phyloP scores from a whole-genome alignment of 92 coral and sea anemone species.

The Metridium senile region DNA sequence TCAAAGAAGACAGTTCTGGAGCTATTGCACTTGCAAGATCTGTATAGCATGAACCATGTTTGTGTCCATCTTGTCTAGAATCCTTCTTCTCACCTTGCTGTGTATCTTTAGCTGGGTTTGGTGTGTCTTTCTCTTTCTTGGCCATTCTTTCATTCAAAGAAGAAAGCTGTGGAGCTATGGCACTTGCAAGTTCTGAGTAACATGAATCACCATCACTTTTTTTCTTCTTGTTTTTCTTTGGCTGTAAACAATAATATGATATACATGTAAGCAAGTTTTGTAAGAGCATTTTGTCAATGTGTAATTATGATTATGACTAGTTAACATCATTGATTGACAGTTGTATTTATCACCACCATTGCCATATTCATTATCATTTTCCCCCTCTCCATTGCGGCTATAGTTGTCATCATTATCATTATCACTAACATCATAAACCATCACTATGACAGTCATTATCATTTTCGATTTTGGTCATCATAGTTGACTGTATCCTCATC shows the following conservation, averaged over 20 bases:
- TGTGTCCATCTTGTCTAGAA: neutral
- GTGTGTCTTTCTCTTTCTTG: neutral
- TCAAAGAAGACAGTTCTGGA: slow-evolving; percentile 61
- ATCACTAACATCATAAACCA: too few relatives aligned
- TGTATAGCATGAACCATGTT: slow-evolving; percentile 29
- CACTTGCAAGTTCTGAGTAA: slow-evolving; percentile 45
- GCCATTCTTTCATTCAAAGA: slow-evolving; percentile 36
- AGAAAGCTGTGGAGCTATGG: slow-evolving; percentile 60
- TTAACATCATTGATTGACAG: too few relatives aligned
- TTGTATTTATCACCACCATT: too few relatives aligned
- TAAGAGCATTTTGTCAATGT: too few relatives aligned
- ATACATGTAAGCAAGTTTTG: too few relatives aligned
- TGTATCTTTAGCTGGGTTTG: neutral
- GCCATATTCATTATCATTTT: too few relatives aligned
- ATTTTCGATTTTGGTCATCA: too few relatives aligned
- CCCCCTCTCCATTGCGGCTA: too few relatives aligned
- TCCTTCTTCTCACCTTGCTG: neutral
- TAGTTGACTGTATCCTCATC: neutral
- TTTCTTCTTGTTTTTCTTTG: neutral
- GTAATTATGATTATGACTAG: too few relatives aligned
- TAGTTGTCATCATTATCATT: too few relatives aligned
- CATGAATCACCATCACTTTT: slow-evolving; percentile 5
- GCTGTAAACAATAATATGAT: too few relatives aligned
- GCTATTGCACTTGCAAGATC: slow-evolving; percentile 50
- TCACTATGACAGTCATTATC: too few relatives aligned